phyloP scores from a whole-genome alignment of 2,888 invertebrate genomes.

The Apeira syringaria region DNA sequence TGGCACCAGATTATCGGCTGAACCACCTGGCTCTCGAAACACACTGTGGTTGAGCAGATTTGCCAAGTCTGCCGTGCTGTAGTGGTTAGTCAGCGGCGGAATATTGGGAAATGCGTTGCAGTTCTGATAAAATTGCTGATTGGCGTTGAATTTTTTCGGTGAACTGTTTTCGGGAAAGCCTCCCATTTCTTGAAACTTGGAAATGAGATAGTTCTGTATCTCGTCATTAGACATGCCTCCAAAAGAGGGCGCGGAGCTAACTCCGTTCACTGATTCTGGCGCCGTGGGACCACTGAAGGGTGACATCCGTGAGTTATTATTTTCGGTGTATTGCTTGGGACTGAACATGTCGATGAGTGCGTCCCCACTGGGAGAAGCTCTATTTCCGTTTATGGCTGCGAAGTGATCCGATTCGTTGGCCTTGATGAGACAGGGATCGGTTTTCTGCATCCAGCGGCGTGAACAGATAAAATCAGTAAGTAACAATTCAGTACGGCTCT shows the following conservation, averaged over 20 bases:
- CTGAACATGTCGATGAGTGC: constrained; percentile 56
- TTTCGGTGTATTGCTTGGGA: constrained; percentile 51
- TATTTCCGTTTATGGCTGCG: constrained; percentile 51
- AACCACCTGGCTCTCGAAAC: constrained; percentile 48
- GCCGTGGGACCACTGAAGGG: constrained; percentile 48
- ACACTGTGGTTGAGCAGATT: constrained; percentile 51
- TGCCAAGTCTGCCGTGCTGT: constrained; percentile 59
- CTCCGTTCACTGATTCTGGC: constrained; percentile 42
- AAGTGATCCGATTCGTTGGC: constrained; percentile 36
- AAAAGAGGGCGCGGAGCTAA: constrained; percentile 51
- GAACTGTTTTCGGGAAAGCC: constrained; percentile 45
- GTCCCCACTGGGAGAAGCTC: constrained; percentile 42
- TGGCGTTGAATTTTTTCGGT: constrained; percentile 47
- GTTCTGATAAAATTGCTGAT: constrained; percentile 69
- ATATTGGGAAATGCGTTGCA: constrained; percentile 70
- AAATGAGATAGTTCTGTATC: constrained; percentile 67
- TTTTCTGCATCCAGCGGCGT: constrained; percentile 46
- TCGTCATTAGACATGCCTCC: constrained; percentile 67
- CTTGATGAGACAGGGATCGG: constrained; percentile 37
- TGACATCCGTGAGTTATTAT: constrained; percentile 57
- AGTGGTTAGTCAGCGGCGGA: constrained; percentile 62
- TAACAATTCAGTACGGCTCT: neutral
- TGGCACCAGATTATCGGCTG: constrained; percentile 46
- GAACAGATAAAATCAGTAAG: constrained; percentile 34
- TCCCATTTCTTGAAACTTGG: constrained; percentile 66